Conservation (phyloP, 1,140 invertebrate species). For the Daktulosphaira vitifoliae region DNA sequence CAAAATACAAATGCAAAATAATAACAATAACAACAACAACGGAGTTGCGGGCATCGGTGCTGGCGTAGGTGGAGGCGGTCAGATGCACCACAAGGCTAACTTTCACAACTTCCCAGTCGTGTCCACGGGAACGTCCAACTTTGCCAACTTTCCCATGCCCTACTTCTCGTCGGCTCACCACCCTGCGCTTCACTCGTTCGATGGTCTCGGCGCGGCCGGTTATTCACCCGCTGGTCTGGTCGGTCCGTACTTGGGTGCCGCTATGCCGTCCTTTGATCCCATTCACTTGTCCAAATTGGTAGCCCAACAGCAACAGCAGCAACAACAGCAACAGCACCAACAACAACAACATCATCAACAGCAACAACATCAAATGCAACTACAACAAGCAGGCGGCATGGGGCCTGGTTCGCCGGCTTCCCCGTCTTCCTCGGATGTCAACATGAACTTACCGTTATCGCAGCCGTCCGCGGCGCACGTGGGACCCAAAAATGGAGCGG, state of each 20-base stretch:
- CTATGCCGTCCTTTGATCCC: constrained; percentile 24
- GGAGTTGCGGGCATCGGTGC: constrained; percentile 37
- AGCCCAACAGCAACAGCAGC: constrained; percentile 41
- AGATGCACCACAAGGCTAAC: neutral
- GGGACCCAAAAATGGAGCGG: constrained; percentile 41
- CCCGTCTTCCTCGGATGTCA: neutral
- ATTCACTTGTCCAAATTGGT: constrained; percentile 19
- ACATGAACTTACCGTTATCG: neutral
- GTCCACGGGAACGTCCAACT: neutral
- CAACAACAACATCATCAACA: constrained; percentile 38
- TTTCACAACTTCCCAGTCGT: constrained; percentile 16
- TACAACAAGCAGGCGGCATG: constrained; percentile 45
- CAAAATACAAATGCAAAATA: constrained; percentile 63
- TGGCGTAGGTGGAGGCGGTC: neutral
- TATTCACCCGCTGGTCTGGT: constrained; percentile 8
- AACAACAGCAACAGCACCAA: constrained; percentile 38
- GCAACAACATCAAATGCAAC: constrained; percentile 47
- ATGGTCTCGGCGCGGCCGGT: constrained; percentile 1
- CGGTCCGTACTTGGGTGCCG: constrained; percentile 1
- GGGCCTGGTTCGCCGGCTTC: constrained; percentile 33
- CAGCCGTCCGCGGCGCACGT: constrained; percentile 40
- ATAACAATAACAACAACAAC: constrained; percentile 39
- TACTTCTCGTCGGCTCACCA: constrained; percentile 9
- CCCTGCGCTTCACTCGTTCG: constrained; percentile 16
- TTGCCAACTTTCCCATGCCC: constrained; percentile 17